Conservation (phyloP, 1,140 invertebrate genomes). For the Adelges cooleyi region DNA sequence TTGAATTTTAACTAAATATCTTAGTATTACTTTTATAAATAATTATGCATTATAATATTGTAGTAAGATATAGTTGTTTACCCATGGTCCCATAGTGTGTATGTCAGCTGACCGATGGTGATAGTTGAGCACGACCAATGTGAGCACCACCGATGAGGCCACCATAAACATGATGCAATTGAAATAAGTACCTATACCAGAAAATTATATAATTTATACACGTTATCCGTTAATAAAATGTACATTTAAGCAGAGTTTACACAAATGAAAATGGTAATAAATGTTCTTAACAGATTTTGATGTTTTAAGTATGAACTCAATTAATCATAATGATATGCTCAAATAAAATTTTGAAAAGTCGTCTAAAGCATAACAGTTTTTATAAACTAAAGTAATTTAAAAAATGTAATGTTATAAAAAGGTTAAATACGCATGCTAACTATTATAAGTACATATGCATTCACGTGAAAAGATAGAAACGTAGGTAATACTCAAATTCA, state of each 20-base stretch:
- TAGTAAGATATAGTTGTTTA: no score
- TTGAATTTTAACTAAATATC: no score
- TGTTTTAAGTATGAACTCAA: not conserved
- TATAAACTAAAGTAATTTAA: no score
- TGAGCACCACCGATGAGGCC: slow-evolving; percentile 93
- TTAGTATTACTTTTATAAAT: not conserved
- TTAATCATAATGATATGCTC: not conserved
- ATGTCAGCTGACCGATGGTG: slow-evolving; percentile 94
- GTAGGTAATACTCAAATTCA: no score
- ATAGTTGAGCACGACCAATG: slow-evolving; percentile 95
- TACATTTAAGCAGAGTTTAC: not conserved
- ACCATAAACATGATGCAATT: slow-evolving; percentile 99
- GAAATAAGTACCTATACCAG: slow-evolving; percentile 99
- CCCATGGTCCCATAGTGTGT: slow-evolving; percentile 93
- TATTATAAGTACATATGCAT: no score
- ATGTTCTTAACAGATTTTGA: not conserved
- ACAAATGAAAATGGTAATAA: not conserved
- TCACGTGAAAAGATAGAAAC: no score
- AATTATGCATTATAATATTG: not conserved
- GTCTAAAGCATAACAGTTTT: slow-evolving; percentile 15
- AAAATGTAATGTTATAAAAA: no score
- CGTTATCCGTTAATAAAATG: not conserved
- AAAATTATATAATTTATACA: not conserved
- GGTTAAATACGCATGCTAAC: no score
- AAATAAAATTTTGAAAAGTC: not conserved